A percentile compares a stretch with the other conserved stretches of the same genome.
Evolutionary conservation across 2,113 vertebrate species (phyloP).

Genomic region (Calypte anna): DNA sequence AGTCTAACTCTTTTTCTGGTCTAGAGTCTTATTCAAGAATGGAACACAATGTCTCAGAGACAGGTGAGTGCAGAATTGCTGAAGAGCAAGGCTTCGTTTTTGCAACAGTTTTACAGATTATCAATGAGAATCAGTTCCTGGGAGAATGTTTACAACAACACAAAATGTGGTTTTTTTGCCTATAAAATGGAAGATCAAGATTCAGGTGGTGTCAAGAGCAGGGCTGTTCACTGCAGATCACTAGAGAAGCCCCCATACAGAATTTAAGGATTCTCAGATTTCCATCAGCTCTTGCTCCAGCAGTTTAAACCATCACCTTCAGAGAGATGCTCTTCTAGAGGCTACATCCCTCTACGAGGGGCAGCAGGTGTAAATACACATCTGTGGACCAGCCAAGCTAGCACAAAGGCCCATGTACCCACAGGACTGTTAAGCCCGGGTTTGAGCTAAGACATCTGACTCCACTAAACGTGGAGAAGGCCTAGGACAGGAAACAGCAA

Average conservation of each 20-base stretch:
- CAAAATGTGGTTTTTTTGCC: not conserved
- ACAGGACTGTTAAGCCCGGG: not conserved
- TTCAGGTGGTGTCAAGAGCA: not conserved
- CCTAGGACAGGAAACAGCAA: not conserved
- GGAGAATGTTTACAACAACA: not conserved
- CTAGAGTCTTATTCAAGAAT: constrained; percentile 71
- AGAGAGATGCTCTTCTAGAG: not conserved
- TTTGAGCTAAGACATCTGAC: not conserved
- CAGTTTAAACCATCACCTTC: not conserved
- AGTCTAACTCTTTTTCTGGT: constrained; percentile 69
- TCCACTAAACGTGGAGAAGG: not conserved
- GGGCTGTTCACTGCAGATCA: not conserved
- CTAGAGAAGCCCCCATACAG: not conserved
- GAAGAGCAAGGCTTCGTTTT: not conserved
- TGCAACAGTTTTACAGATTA: not conserved
- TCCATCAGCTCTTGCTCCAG: not conserved
- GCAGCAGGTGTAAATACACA: not conserved
- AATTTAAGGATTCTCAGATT: not conserved
- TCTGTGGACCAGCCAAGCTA: not conserved
- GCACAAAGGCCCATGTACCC: not conserved
- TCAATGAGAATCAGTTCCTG: not conserved
- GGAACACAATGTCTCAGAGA: constrained; percentile 60
- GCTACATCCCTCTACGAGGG: not conserved
- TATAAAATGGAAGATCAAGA: not conserved
- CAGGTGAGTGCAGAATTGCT: not conserved